A percentile compares a stretch with the other conserved stretches of the same genome.
phyloP scores from a whole-genome alignment of 2,113 vertebrate species.

The Myiopsitta monachus region DNA sequence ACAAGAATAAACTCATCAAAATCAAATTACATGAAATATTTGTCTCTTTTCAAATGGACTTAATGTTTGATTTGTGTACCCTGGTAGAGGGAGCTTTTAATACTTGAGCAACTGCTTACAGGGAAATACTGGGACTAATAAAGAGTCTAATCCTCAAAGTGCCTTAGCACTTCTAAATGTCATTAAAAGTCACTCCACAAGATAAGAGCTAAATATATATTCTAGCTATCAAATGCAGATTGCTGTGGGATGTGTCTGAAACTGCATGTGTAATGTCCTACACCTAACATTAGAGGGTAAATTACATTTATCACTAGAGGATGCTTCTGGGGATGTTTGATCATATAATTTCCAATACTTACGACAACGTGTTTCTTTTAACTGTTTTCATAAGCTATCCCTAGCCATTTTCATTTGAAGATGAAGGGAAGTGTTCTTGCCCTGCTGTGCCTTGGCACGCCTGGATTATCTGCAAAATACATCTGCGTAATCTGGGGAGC shows the following conservation, averaged over 20 bases:
- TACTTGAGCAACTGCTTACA: not conserved
- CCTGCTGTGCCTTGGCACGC: not conserved
- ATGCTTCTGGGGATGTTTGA: not conserved
- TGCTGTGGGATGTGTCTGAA: not conserved
- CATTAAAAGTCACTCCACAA: constrained; percentile 46
- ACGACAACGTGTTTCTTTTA: not conserved
- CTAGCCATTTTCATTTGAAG: not conserved
- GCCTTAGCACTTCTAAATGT: constrained; percentile 13
- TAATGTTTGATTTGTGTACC: not conserved
- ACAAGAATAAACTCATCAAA: not conserved
- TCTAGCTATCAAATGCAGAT: not conserved
- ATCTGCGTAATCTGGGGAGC: not conserved
- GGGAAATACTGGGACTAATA: constrained; percentile 2
- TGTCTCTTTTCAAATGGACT: not conserved
- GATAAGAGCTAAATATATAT: not conserved
- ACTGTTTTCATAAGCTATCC: not conserved
- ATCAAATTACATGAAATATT: not conserved
- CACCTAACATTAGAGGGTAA: not conserved
- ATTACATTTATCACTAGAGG: not conserved
- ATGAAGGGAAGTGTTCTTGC: not conserved
- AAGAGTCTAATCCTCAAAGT: not conserved
- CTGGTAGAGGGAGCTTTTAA: not conserved
- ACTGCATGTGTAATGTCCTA: not conserved
- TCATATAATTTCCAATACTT: not conserved
- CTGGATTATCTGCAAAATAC: accelerated